phyloP scores from a whole-genome alignment of 2,113 vertebrate species.

The Myodes glareolus region DNA sequence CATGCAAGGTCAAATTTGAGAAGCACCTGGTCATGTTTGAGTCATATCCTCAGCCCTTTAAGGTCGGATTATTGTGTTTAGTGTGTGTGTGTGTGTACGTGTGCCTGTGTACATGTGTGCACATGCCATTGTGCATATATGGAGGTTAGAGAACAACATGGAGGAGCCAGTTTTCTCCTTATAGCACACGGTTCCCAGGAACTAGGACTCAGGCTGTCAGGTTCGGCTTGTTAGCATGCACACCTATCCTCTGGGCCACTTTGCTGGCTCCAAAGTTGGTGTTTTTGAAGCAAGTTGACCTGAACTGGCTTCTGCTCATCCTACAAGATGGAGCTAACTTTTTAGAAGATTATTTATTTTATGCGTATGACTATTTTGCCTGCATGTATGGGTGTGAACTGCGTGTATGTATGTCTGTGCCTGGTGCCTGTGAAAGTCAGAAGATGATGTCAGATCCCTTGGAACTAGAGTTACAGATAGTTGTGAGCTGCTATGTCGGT shows the following conservation, averaged over 20 bases:
- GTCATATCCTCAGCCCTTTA: background rate
- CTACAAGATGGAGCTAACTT: background rate
- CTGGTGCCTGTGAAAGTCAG: background rate
- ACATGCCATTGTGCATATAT: background rate
- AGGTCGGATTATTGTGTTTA: background rate
- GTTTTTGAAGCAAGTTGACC: background rate
- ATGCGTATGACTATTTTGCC: background rate
- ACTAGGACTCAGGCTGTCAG: background rate
- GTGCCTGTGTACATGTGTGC: background rate
- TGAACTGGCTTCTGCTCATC: background rate
- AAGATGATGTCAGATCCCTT: background rate
- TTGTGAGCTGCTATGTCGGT: too few species aligned
- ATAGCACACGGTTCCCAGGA: background rate
- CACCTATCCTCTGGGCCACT: background rate
- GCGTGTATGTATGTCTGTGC: background rate
- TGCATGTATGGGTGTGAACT: background rate
- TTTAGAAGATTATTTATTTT: background rate
- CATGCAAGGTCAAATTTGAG: background rate
- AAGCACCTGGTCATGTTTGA: background rate
- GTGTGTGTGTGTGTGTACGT: accelerated
- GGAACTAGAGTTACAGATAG: background rate
- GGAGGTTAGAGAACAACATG: background rate
- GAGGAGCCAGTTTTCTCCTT: background rate
- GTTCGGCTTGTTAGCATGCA: background rate
- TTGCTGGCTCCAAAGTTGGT: background rate